These are phyloP conservation scores for Metacarcinus magister DNA, from an alignment of 2,888 invertebrate genomes.

Conservation along the genomic window DNA sequence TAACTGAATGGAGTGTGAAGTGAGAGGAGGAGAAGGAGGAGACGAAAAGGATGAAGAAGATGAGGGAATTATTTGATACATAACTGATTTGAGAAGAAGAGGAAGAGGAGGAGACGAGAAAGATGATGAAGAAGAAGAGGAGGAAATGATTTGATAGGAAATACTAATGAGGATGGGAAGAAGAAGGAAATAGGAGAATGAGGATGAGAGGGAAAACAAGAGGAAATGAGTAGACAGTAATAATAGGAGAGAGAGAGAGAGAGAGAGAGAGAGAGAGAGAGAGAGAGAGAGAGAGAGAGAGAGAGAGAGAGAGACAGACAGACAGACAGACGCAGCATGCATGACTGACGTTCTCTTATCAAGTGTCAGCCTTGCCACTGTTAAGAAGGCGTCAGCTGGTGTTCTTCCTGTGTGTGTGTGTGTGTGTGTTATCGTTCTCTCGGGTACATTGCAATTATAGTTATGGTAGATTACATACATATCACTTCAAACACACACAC, in stretches of 20 bases:
- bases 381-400: no score
- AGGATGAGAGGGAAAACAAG: background rate
- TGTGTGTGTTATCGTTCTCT: no score
- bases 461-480: no score
- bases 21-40: background rate
- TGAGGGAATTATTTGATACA: background rate
- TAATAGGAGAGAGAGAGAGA: no score
- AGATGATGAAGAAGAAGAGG: background rate
- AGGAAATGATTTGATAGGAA: background rate
- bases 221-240: background rate
- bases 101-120: background rate
- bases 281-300: slow-evolving; percentile 17
- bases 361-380: no score
- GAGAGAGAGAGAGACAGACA: background rate
- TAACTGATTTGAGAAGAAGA: background rate
- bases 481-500: no score
- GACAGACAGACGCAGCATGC: no score
- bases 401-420: no score
- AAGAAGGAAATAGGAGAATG: background rate
- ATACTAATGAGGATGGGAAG: no score
- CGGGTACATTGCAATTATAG: no score
- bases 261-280: no score
- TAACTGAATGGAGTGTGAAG: background rate
- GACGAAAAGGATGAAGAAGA: background rate
- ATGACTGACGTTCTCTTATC: no score